Percentiles rank a stretch among this genome's conserved stretches.
phyloP scores from a whole-genome alignment of 2,797 vertebrate genomes.

The Karalla daura region DNA sequence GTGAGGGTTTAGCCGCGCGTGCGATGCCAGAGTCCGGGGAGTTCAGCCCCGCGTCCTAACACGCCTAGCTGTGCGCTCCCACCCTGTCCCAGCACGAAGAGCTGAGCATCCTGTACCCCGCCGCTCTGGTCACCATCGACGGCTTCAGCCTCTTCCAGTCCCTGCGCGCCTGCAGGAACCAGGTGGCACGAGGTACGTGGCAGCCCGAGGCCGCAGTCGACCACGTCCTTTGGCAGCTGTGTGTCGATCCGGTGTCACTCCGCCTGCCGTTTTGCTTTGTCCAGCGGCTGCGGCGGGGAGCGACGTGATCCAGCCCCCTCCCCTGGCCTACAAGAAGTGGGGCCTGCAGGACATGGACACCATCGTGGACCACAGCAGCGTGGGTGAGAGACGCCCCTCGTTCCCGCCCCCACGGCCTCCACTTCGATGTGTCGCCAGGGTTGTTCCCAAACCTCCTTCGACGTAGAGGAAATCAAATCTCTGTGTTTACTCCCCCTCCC shows the following conservation, averaged over 20 bases:
- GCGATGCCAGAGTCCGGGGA: too few relatives aligned
- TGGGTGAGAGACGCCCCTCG: constrained; percentile 86
- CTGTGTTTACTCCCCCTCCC: neutral
- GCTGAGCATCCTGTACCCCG: constrained; percentile 94
- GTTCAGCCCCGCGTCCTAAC: too few relatives aligned
- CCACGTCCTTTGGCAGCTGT: too few relatives aligned
- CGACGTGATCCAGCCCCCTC: constrained; percentile 94
- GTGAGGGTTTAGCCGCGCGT: too few relatives aligned
- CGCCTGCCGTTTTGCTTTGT: too few relatives aligned
- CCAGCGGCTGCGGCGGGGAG: constrained; percentile 95
- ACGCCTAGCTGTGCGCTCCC: neutral
- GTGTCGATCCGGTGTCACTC: too few relatives aligned
- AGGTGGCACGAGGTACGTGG: constrained; percentile 97
- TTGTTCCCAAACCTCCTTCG: too few relatives aligned
- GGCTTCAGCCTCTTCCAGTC: constrained; percentile 99
- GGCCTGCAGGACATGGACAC: constrained; percentile 95
- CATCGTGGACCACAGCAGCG: constrained; percentile 94
- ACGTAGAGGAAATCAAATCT: too few relatives aligned
- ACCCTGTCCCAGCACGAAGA: constrained; percentile 91
- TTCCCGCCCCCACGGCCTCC: too few relatives aligned
- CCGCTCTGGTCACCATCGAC: constrained; percentile 96
- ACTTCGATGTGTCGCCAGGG: too few relatives aligned
- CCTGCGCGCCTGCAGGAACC: constrained; percentile 96
- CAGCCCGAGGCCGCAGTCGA: too few relatives aligned
- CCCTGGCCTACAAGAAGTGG: constrained; percentile 98